Evolutionary conservation across 2,888 invertebrate species (phyloP).

Genomic region (Parnassius mnemosyne): DNA sequence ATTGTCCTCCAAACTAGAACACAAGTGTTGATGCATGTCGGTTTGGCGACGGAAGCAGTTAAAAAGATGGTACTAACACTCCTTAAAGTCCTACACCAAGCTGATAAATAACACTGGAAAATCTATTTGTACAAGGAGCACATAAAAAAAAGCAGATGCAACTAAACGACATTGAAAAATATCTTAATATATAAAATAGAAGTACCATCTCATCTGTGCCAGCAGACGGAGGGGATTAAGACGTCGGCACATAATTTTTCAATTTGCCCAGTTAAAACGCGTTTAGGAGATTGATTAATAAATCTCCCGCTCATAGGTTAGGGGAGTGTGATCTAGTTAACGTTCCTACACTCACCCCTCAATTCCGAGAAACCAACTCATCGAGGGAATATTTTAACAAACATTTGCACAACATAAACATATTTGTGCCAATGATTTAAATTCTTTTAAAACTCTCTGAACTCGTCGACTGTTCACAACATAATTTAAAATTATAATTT

Average conservation of each 20-base stretch:
- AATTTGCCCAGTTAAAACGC: slow-evolving; percentile 69
- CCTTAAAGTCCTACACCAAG: too few relatives aligned
- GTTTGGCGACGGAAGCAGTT: too few relatives aligned
- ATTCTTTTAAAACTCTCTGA: too few relatives aligned
- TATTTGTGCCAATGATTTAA: not conserved
- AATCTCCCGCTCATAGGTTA: slow-evolving; percentile 56
- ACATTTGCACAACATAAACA: slow-evolving; percentile 22
- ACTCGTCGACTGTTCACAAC: not conserved
- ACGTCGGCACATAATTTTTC: slow-evolving; percentile 71
- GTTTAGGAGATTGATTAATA: slow-evolving; percentile 78
- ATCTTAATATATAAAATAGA: slow-evolving; percentile 24
- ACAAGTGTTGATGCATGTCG: too few relatives aligned
- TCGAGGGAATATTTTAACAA: slow-evolving; percentile 24
- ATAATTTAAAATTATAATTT: not conserved
- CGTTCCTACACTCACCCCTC: slow-evolving; percentile 45
- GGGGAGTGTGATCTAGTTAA: slow-evolving; percentile 68
- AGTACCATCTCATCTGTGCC: slow-evolving; percentile 16
- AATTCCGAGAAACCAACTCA: slow-evolving; percentile 29
- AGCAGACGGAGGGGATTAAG: slow-evolving; percentile 41
- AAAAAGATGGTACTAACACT: too few relatives aligned
- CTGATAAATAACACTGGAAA: too few relatives aligned
- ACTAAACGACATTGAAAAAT: slow-evolving; percentile 18
- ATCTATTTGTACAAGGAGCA: not conserved
- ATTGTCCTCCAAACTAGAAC: too few relatives aligned
- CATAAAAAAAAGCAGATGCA: slow-evolving; percentile 6